Evolutionary conservation across 1,140 invertebrate species (phyloP).

Genomic region (Kradibia gibbosae): DNA sequence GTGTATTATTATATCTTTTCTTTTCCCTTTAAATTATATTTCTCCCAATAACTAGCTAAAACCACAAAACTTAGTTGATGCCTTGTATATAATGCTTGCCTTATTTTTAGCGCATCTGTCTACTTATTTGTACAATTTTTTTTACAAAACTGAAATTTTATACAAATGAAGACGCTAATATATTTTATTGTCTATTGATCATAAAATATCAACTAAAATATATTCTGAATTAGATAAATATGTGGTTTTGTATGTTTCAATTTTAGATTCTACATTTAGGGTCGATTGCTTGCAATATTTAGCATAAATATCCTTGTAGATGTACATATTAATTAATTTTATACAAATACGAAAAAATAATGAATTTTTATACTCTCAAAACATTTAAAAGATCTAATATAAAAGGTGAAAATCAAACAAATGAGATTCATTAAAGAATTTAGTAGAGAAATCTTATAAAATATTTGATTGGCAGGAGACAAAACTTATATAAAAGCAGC

Average conservation of each 20-base stretch:
- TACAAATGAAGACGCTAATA: slow-evolving; percentile 23
- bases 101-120: not conserved
- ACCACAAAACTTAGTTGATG: not conserved
- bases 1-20: not conserved
- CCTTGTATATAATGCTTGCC: slow-evolving; percentile 2
- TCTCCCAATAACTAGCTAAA: not conserved
- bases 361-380: too few species aligned
- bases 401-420: too few species aligned
- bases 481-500: not conserved
- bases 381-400: too few species aligned
- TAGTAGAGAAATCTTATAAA: not conserved
- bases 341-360: too few species aligned
- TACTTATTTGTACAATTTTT: not conserved
- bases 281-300: too few species aligned
- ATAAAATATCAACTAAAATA: slow-evolving; percentile 22
- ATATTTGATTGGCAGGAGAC: not conserved
- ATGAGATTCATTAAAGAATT: too few species aligned
- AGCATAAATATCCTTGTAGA: too few species aligned
- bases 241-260: not conserved
- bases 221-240: slow-evolving; percentile 3
- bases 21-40: not conserved
- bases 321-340: too few species aligned
- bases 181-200: slow-evolving; percentile 27
- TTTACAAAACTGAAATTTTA: slow-evolving; percentile 42
- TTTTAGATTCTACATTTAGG: too few species aligned